Evolutionary conservation across 2,888 invertebrate species (phyloP).

Genomic region (Andrena hattorfiana): DNA sequence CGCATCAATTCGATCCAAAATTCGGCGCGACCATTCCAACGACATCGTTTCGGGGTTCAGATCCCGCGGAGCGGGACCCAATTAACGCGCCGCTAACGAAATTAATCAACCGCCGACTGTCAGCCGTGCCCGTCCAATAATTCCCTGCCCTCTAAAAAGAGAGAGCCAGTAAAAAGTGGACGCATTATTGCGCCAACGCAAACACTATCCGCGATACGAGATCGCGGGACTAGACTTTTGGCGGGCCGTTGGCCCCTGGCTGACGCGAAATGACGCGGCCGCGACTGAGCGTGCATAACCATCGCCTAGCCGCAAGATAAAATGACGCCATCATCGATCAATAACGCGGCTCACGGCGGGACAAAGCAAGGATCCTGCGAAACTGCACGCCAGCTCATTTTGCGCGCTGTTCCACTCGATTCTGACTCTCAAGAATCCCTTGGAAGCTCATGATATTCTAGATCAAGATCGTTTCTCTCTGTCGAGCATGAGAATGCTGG

Average conservation of each 20-base stretch:
- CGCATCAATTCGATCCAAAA: conserved; percentile 15
- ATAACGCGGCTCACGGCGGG: conserved; percentile 51
- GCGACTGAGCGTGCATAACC: conserved; percentile 52
- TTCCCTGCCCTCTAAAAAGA: not conserved
- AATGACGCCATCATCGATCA: conserved; percentile 65
- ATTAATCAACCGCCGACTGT: conserved; percentile 41
- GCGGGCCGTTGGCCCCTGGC: conserved; percentile 33
- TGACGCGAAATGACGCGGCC: conserved; percentile 56
- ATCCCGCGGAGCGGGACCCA: conserved; percentile 31
- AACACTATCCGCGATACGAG: not conserved
- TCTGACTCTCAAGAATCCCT: not conserved
- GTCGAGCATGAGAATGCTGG: not conserved
- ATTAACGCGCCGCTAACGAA: conserved; percentile 46
- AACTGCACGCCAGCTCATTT: conserved; percentile 50
- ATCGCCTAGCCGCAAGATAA: conserved; percentile 63
- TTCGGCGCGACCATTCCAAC: conserved; percentile 25
- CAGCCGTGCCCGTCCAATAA: conserved; percentile 12
- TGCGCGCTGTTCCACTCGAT: conserved; percentile 10
- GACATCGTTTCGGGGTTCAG: conserved; percentile 18
- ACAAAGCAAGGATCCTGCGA: conserved; percentile 54
- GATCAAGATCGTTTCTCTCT: not conserved
- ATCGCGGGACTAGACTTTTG: conserved; percentile 46
- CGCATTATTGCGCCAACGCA: not conserved
- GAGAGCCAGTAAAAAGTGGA: not conserved
- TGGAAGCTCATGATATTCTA: not conserved